These are phyloP conservation scores for Brachyistius frenatus DNA, from an alignment of 2,113 vertebrate genomes.

Conservation along the genomic window DNA sequence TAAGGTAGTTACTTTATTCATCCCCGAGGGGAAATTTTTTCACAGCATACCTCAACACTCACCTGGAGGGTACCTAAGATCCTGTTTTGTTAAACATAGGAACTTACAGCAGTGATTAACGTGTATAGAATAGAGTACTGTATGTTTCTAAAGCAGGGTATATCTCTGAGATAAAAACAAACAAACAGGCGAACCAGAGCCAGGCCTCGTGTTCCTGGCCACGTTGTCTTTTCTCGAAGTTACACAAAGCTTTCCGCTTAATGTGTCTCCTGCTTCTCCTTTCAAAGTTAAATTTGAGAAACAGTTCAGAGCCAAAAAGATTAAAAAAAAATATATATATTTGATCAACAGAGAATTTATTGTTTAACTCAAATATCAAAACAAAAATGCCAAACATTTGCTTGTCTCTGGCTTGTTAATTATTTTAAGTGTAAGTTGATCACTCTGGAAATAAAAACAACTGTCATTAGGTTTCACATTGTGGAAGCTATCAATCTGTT, in stretches of 20 bases:
- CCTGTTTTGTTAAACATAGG: neutral
- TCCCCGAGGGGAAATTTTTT: too few species aligned
- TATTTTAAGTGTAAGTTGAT: neutral
- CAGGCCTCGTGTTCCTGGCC: neutral
- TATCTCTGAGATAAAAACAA: constrained; percentile 24
- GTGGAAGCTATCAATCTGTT: too few species aligned
- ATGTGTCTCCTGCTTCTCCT: neutral
- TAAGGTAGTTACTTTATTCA: too few species aligned
- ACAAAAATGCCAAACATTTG: neutral
- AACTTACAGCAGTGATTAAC: neutral
- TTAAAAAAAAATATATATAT: neutral
- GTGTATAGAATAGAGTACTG: neutral
- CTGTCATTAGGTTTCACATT: neutral
- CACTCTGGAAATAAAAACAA: neutral
- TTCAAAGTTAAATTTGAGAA: neutral
- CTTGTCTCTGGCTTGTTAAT: too few species aligned
- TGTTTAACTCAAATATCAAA: neutral
- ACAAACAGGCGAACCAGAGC: neutral
- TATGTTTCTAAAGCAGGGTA: neutral
- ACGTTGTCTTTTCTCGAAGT: neutral
- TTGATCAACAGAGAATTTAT: neutral
- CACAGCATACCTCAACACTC: too few species aligned
- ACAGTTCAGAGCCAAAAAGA: neutral
- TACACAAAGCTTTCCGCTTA: neutral
- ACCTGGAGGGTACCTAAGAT: too few species aligned